Evolutionary conservation across 2,888 invertebrate genomes (phyloP).

Genomic region (Diachrysia chrysitis): DNA sequence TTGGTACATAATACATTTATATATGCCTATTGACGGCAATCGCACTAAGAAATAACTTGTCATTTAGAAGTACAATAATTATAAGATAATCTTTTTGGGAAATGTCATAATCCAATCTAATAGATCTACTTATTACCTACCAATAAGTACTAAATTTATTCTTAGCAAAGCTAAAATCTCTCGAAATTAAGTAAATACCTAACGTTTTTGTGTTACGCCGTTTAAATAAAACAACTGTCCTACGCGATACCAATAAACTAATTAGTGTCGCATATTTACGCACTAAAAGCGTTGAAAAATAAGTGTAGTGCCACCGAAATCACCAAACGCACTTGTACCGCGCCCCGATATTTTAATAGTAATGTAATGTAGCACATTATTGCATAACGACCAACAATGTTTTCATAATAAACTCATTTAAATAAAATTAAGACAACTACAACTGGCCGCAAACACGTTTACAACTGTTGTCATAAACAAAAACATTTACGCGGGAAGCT

Average conservation of each 20-base stretch:
- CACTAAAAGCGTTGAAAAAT: slow-evolving; percentile 24
- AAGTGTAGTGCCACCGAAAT: slow-evolving; percentile 10
- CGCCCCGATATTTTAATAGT: slow-evolving; percentile 13
- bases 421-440: slow-evolving; percentile 47
- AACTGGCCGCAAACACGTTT: slow-evolving; percentile 44
- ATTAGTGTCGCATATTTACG: slow-evolving; percentile 2
- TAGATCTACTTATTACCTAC: too few relatives aligned
- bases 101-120: too few relatives aligned
- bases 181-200: not conserved
- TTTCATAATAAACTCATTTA: slow-evolving; percentile 23
- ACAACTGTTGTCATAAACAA: slow-evolving; percentile 64
- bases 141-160: not conserved
- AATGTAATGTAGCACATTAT: slow-evolving; percentile 15
- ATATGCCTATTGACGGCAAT: not conserved
- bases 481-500: slow-evolving; percentile 81
- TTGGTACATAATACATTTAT: not conserved
- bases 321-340: slow-evolving; percentile 24
- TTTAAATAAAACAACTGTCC: slow-evolving; percentile 1
- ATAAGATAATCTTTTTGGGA: too few relatives aligned
- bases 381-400: slow-evolving; percentile 32
- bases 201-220: not conserved
- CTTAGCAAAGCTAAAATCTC: not conserved
- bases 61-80: not conserved
- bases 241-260: slow-evolving; percentile 14
- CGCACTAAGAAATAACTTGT: not conserved